Base-by-base conservation (phyloP, 2,113 vertebrate genomes). In the Thalassarche chlororhynchos region DNA sequence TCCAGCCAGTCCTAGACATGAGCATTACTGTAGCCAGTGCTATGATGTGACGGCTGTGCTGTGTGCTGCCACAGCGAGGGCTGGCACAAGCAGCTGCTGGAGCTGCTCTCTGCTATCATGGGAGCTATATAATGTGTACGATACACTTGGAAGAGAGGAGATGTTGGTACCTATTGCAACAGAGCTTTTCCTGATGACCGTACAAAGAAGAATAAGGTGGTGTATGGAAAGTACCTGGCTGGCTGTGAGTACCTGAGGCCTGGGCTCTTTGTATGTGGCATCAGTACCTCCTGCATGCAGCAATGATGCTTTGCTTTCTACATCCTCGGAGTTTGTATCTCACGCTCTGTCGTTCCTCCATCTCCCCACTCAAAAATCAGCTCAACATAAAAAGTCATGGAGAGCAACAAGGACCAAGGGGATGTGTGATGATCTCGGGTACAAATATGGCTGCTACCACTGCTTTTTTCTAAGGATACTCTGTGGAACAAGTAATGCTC, bases 11-110 rank as follows among this genome's bases (percentile, higher is more conserved):
- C 20, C 42, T 52, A 64, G 87, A 80, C 66, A 55, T 19, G 42
- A 75, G 62, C 68, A 51, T 54, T 42, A 5, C 34, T 42, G 38
- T 28, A 47, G 54, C n/a, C 24, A 12, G 57, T 42, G 46, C 46
- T 36, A 4, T 0, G 1, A 21, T 1, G 4, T 25, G 61, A 40
- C 1, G 3, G 66, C 24, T n/a, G 28, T 69, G 61, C 55, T 38
- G 42, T 13, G 36, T 72, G 74, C 55, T 72, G 36, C 54, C 34
- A 10, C 36, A 52, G 52, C 1, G 1, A 54, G 44, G 32, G 47
- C 52, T 79, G 55, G 34, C 62, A 74, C 5, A 1, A 44, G 52
- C 46, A n/a, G 58, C 76, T 61, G 38, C 75, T 32, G 47, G 51
- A 79, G 26, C 57, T 91, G 44, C 47, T 69, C 44, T 52, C 49